Conservation (phyloP, 2,888 invertebrate species). For the Eilema caniola region DNA sequence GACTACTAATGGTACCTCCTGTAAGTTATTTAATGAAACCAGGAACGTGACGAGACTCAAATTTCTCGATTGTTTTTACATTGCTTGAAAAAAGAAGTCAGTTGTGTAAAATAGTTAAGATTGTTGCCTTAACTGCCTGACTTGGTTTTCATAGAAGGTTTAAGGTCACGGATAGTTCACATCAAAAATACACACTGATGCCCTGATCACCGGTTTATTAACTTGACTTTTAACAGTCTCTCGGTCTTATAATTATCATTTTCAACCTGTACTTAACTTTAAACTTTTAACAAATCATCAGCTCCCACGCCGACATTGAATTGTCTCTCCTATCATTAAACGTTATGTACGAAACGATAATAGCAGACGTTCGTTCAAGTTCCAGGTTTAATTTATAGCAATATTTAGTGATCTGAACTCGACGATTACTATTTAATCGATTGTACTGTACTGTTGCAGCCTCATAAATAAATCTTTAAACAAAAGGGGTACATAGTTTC, state of each 20-base stretch:
- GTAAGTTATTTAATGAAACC: slow-evolving; percentile 1
- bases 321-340: slow-evolving; percentile 41
- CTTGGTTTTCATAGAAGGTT: neutral
- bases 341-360: slow-evolving; percentile 37
- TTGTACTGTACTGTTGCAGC: neutral
- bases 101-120: neutral
- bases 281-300: slow-evolving; percentile 6
- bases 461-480: neutral
- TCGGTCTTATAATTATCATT: neutral
- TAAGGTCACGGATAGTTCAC: neutral
- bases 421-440: neutral
- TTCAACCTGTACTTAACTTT: slow-evolving; percentile 1
- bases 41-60: neutral
- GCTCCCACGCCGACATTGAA: slow-evolving; percentile 25
- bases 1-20: neutral
- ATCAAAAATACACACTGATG: neutral
- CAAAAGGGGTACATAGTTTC: neutral
- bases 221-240: neutral
- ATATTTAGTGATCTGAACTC: slow-evolving; percentile 35
- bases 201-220: neutral
- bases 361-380: slow-evolving; percentile 26
- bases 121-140: neutral
- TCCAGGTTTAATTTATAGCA: slow-evolving; percentile 53
- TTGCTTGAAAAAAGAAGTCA: neutral
- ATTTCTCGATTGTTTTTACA: neutral